Conservation (phyloP, 2,797 vertebrate species). For the Neosalanx taihuensis region DNA sequence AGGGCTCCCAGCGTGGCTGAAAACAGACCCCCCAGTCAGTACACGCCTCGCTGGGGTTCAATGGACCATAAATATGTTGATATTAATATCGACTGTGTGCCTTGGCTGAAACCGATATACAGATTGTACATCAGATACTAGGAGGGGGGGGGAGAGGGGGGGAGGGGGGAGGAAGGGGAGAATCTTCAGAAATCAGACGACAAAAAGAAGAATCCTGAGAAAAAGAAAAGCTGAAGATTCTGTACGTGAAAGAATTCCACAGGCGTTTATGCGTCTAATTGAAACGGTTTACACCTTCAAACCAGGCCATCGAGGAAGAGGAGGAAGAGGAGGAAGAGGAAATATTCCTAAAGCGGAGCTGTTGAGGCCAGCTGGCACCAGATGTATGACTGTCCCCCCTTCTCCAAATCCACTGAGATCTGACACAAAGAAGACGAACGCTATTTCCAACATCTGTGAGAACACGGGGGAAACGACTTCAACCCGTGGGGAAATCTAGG, state of each 20-base stretch:
- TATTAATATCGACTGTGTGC: constrained; percentile 14
- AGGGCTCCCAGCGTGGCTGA: constrained; percentile 91
- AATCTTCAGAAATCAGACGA: not conserved
- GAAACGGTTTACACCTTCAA: not conserved
- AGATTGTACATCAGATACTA: not conserved
- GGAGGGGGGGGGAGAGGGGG: not conserved
- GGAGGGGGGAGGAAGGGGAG: not conserved
- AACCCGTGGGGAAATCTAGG: constrained; percentile 47
- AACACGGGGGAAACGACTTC: constrained; percentile 47
- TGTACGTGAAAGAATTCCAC: not conserved
- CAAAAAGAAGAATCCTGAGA: not conserved
- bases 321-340: constrained; percentile 8
- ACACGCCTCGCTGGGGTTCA: constrained; percentile 29
- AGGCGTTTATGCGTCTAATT: not conserved
- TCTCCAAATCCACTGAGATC: constrained; percentile 21
- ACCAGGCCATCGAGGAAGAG: not conserved
- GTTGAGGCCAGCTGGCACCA: constrained; percentile 19
- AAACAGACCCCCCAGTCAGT: constrained; percentile 53
- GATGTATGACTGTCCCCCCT: constrained; percentile 5
- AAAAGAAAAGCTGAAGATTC: too few species aligned
- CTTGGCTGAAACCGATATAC: constrained; percentile 5
- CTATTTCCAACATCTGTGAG: constrained; percentile 43
- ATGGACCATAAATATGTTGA: too few species aligned
- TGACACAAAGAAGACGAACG: constrained; percentile 27
- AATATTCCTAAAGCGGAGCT: constrained; percentile 17